Evolutionary conservation across 2,888 invertebrate genomes (phyloP).

Genomic region (Brachylomia viminalis): DNA sequence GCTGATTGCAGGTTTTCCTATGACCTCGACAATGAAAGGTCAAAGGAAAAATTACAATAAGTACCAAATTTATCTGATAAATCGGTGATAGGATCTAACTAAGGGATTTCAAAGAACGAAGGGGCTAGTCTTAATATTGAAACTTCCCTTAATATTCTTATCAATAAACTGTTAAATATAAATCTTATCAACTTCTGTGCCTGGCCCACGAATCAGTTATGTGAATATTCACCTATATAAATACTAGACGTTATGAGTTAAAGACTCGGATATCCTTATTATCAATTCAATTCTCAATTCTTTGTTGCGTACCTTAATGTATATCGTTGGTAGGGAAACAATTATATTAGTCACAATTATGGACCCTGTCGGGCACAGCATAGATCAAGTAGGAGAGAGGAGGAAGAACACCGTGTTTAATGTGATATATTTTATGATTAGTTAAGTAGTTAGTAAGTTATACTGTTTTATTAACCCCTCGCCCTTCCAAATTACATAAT

Average conservation of each 20-base stretch:
- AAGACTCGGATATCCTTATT: conserved; percentile 36
- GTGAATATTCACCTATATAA: not conserved
- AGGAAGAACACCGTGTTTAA: too few species aligned
- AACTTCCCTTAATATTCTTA: not conserved
- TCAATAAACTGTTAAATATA: not conserved
- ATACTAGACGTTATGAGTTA: not conserved
- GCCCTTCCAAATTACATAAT: conserved; percentile 28
- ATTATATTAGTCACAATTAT: too few species aligned
- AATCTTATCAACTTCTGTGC: not conserved
- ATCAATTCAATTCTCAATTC: too few species aligned
- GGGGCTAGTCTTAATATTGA: not conserved
- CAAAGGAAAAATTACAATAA: too few species aligned
- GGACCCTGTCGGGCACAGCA: too few species aligned
- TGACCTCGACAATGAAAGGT: not conserved
- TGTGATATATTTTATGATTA: too few species aligned
- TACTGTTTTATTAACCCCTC: too few species aligned
- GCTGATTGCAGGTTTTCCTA: not conserved
- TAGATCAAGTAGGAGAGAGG: too few species aligned
- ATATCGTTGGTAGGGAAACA: too few species aligned
- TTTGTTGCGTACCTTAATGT: too few species aligned
- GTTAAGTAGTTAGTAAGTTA: too few species aligned
- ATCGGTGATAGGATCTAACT: not conserved
- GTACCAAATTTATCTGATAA: not conserved
- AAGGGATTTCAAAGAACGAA: not conserved
- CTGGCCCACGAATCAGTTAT: not conserved